Evolutionary conservation across 1,140 invertebrate genomes (phyloP), one percentile per base, ranked within the genome.

Genomic region (Drosophila gunungcola): DNA sequence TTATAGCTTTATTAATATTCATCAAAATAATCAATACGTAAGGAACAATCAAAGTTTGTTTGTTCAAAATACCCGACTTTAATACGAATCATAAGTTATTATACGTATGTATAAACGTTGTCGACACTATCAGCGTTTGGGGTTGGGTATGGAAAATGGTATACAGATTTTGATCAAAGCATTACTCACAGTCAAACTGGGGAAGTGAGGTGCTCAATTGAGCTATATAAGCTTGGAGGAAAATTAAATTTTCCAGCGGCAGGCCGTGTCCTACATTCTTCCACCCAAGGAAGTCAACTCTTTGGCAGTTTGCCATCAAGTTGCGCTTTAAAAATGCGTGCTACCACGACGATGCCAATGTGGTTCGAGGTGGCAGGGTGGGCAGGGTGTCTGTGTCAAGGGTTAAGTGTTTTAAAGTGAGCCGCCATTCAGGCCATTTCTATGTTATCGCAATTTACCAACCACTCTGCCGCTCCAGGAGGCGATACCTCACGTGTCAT

Each of bases 381-480:
- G 21, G 12, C 32, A 2, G 5, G 55, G 16, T 21, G 16, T 21
- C 16, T 21, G 16, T 62, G 82, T 75, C 64, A 86, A 86, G 83
- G 83, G 83, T 88, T 86, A 86, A 85, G 60, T 82, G 82, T 85
- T 80, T 80, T 63, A 76, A 77, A 68, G 77, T 69, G 73, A 78
- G 73, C 72, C 78, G 62, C 63, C 64, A 60, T 77, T 80, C 58
- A 80, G 55, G 64, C 73, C 80, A 75, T 84, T 80, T 80, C 61
- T 69, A 58, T 65, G 79, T 86, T 86, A 88, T 86, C 83, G 79
- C 83, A 88, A 83, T 88, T 86, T 86, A 77, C 75, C 83, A 86
- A 88, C 70, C 70, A 74, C 74, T 74, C 57, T 42, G 42, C 34
- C 32, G 51, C 60, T 57, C 70, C 53, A 56, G 21, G 73, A 43